Evolutionary conservation across 2,888 invertebrate species (phyloP), one percentile per base, ranked within the genome.

Genomic region (Spodoptera littoralis): DNA sequence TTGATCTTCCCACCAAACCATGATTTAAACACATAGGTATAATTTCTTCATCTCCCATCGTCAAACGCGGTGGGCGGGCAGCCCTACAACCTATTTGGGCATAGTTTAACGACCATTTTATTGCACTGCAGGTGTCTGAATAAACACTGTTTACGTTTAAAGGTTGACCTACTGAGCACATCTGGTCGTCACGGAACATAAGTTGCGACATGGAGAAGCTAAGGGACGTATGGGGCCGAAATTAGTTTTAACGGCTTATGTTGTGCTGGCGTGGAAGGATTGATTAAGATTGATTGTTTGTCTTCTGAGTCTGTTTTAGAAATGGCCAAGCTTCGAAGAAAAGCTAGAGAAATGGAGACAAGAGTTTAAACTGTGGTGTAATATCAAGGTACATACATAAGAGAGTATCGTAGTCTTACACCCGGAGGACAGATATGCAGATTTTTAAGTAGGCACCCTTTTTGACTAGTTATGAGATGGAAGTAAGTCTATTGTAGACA

Each of bases 151-250:
- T 75, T 70, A 72, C 69, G 64, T 76, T 76, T 53, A 70, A 69
- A 36, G 70, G 69, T 46, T 86, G 88, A 88, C 89, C 89, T 79
- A 90, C 80, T 87, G 70, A 86, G 74, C 71, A 71, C 82, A 85
- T 84, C 82, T 85, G 84, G 81, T 72, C 66, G 68, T 71, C 52
- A 12, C 65, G 58, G 76, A 70, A 65, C 65, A 55, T 8, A 12
- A 70, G 54, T 70, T 70, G 56, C 75, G 53, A 70, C 70, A 70
- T 18, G 18, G 18, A 50, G 48, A 47, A 63, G 64, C 63, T 68
- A 63, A 57, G 54, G 52, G 49, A 48, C 36, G 22, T 47, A 46
- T 24, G 44, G 18, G 45, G 3, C 45, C 64, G 9, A 43, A 72
- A 57, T 54, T 75, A 70, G 70, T 50, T 50, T 66, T 59, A 27